Evolutionary conservation across 2,888 invertebrate species (phyloP), one percentile per base, ranked within the genome.

Genomic region (Nomada fucata): DNA sequence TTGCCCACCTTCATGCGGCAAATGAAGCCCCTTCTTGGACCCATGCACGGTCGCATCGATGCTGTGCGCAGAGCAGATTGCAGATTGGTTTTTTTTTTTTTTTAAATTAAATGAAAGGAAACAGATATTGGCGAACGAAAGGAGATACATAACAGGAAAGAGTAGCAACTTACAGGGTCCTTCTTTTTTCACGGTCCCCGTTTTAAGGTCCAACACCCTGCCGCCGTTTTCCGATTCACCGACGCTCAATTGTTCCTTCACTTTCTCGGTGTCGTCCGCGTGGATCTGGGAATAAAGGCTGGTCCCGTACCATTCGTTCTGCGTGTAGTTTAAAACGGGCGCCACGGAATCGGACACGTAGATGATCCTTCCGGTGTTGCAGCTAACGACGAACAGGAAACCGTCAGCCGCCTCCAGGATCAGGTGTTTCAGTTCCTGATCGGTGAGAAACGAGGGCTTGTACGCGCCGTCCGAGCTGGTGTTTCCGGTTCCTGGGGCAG

Each of bases 371-470:
- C 99, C 99, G 15, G 98, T 97, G 94, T 99, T 99, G 94, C 99
- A 99, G 91, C 98, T 98, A 59, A 98, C 97, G 63, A 99, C 98
- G 94, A 98, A 98, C 73, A 99, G 95, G 94, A 99, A 99, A 2
- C 99, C 99, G 95, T 99, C 99, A 18, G 99, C 99, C 50, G 99
- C 99, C 95, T 99, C 99, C 86, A 99, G 95, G 89, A 99, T 99
- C 89, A 99, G 95, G 95, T 99, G 99, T 94, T 99, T 99, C 86
- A 99, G 95, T 94, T 99, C 99, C 94, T 99, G 99, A 94, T 99
- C 99, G 74, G 99, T 99, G 82, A 99, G 95, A 94, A 99, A 99
- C 18, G 99, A 99, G 29, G 99, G 99, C 93, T 99, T 99, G 94
- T 99, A 99, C 4, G 98, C 97, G 70, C 98, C 98, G 94, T 99